Percentiles rank a stretch among this genome's conserved stretches.
These are phyloP conservation scores for Podiceps cristatus DNA, from an alignment of 2,113 vertebrate species.

Conservation along the genomic window DNA sequence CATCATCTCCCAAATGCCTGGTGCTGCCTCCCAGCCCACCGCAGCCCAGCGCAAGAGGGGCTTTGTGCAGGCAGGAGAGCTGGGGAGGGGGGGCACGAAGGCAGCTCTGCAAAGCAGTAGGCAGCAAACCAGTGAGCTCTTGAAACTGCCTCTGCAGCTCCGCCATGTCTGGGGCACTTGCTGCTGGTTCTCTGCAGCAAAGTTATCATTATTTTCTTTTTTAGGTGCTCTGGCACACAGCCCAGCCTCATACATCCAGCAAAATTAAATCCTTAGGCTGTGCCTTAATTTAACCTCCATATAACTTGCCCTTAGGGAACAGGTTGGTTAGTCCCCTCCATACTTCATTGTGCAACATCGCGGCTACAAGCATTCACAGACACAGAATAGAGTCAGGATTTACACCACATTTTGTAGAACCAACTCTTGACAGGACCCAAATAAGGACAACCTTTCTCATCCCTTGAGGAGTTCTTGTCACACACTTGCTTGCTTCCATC, in stretches of 20 bases:
- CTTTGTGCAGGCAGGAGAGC: background rate
- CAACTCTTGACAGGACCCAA: background rate
- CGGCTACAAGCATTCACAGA: background rate
- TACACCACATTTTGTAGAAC: background rate
- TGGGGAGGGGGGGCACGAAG: fast-evolving
- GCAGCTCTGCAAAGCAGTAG: background rate
- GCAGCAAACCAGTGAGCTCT: background rate
- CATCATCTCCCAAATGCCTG: background rate
- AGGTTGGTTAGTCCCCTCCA: background rate
- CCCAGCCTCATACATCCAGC: fast-evolving
- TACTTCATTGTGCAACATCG: fast-evolving
- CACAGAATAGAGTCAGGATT: background rate
- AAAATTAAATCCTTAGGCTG: background rate
- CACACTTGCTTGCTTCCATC: background rate
- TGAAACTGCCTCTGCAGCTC: background rate
- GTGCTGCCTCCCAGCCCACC: background rate
- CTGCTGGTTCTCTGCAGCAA: background rate
- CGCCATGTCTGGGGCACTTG: background rate
- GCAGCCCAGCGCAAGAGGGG: background rate
- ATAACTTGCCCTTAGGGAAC: background rate
- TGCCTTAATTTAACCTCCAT: background rate
- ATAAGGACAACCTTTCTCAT: background rate
- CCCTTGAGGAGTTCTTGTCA: background rate
- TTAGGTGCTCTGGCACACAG: background rate
- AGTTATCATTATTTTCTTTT: background rate